These are phyloP conservation scores for Perca schrenkii DNA, from an alignment of 2,113 vertebrate genomes.

Conservation along the genomic window DNA sequence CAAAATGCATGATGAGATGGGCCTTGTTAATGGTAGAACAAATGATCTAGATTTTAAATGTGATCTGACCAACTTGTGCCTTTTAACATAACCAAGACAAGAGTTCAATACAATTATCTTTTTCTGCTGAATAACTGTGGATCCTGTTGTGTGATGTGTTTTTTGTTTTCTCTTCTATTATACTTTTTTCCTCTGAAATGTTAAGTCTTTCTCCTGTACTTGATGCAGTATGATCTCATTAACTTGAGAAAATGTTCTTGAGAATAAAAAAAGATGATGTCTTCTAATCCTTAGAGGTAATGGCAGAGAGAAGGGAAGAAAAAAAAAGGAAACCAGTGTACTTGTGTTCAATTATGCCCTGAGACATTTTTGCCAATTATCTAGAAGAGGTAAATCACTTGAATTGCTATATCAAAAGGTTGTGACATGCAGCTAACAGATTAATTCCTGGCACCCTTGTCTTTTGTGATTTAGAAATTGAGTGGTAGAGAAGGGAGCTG, in stretches of 20 bases:
- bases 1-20: constrained; percentile 71
- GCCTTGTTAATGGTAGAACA: constrained; percentile 77
- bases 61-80: constrained; percentile 94
- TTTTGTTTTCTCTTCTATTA: constrained; percentile 36
- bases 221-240: constrained; percentile 70
- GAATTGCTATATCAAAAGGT: constrained; percentile 66
- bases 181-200: constrained; percentile 63
- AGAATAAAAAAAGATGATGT: constrained; percentile 17
- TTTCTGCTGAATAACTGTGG: constrained; percentile 85
- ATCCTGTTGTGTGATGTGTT: constrained; percentile 82
- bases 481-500: constrained; percentile 53
- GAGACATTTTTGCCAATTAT: constrained; percentile 63
- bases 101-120: constrained; percentile 82
- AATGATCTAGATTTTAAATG: constrained; percentile 77
- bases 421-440: constrained; percentile 66
- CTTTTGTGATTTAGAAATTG: constrained; percentile 53
- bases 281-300: constrained; percentile 38
- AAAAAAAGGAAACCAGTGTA: constrained; percentile 38
- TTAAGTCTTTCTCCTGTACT: constrained; percentile 78
- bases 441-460: constrained; percentile 66
- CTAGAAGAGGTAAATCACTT: constrained; percentile 47
- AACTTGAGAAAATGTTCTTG: constrained; percentile 58
- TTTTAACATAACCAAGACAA: constrained; percentile 89
- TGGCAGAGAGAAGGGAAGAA: constrained; percentile 21
- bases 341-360: constrained; percentile 53